phyloP scores from a whole-genome alignment of 1,140 invertebrate genomes.

The Cotesia glomerata region DNA sequence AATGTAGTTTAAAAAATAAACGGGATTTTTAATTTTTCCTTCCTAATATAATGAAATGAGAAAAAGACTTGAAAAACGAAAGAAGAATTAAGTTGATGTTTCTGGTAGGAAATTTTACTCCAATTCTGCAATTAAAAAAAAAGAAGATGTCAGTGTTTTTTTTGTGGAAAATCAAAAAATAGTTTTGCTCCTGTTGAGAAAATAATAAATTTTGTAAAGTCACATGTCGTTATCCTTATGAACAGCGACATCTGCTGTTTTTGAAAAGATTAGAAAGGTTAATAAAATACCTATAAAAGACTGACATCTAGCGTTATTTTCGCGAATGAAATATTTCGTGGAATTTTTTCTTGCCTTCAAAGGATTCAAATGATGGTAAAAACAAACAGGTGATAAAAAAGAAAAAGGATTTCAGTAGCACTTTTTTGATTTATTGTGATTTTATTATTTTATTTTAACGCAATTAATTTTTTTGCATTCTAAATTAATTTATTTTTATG shows the following conservation, averaged over 20 bases:
- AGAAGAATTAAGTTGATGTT: too few relatives aligned
- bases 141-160: too few relatives aligned
- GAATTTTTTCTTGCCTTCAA: constrained; percentile 29
- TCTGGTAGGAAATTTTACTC: too few relatives aligned
- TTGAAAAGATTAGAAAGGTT: not conserved
- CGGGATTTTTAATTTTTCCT: not conserved
- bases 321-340: constrained; percentile 37
- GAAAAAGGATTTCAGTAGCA: constrained; percentile 12
- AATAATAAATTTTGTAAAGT: not conserved
- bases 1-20: not conserved
- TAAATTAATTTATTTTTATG: not conserved
- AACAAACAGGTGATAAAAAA: not conserved
- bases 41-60: too few relatives aligned
- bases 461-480: not conserved
- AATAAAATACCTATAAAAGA: constrained; percentile 9
- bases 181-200: not conserved
- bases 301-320: constrained; percentile 31
- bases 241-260: constrained; percentile 16
- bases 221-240: not conserved
- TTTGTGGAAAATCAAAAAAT: too few relatives aligned
- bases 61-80: too few relatives aligned
- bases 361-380: constrained; percentile 4
- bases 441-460: too few relatives aligned
- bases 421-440: too few relatives aligned
- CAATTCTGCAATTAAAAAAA: too few relatives aligned